Evolutionary conservation across 2,113 vertebrate species (phyloP).

Genomic region (Melozone crissalis): DNA sequence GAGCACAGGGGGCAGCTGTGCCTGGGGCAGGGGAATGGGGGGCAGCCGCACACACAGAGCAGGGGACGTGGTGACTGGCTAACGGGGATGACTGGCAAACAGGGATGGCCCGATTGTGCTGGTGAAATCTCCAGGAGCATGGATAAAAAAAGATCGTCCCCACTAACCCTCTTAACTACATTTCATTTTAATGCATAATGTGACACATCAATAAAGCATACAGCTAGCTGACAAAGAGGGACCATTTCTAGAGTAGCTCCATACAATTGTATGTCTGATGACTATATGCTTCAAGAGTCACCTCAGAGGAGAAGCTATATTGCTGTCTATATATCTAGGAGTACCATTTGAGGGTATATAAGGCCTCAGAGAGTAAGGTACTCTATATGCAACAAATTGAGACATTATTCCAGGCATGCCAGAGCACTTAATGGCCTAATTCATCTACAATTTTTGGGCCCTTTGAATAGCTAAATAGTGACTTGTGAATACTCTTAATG

Average conservation of each 20-base stretch:
- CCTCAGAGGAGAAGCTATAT: neutral
- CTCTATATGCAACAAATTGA: neutral
- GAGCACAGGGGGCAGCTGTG: neutral
- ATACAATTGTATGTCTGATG: neutral
- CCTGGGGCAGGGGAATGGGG: neutral
- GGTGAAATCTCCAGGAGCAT: neutral
- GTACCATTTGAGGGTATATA: neutral
- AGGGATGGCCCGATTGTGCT: neutral
- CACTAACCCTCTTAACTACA: neutral
- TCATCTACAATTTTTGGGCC: neutral
- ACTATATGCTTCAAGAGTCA: neutral
- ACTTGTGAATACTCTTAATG: neutral
- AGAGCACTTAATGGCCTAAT: neutral
- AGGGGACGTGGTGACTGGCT: neutral
- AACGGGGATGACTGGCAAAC: neutral
- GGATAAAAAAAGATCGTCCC: neutral
- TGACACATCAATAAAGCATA: accelerated
- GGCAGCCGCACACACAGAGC: neutral
- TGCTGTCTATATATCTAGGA: neutral
- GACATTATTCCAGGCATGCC: neutral
- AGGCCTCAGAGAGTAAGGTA: neutral
- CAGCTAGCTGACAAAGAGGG: neutral
- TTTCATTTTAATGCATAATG: neutral
- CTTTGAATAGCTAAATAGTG: neutral
- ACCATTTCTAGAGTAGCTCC: neutral